These are phyloP conservation scores for zebrafish (Danio rerio) DNA, from an alignment of 2,113 vertebrate species.

Conservation along the genomic window DNA sequence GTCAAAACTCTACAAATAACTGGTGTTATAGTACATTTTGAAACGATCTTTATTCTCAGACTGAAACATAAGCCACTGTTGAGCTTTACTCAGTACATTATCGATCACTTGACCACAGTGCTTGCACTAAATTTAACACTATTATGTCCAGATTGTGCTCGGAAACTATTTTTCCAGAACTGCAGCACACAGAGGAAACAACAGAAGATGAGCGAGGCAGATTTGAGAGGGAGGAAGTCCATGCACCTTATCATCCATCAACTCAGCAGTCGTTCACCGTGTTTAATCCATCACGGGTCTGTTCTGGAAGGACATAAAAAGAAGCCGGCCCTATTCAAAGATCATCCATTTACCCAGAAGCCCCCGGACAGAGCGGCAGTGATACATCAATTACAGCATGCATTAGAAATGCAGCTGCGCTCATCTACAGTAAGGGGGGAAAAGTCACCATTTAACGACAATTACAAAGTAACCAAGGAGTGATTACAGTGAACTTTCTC, in stretches of 20 bases:
- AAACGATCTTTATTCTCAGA: too few species aligned
- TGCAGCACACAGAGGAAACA: not conserved
- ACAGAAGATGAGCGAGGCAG: not conserved
- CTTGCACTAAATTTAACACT: not conserved
- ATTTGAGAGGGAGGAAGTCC: constrained; percentile 4
- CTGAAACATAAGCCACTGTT: too few species aligned
- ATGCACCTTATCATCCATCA: constrained; percentile 17
- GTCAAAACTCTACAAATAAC: too few species aligned
- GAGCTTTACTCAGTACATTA: not conserved
- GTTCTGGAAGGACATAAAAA: constrained; percentile 38
- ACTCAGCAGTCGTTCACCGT: not conserved
- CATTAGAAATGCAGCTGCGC: constrained; percentile 9
- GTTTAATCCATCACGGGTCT: constrained; percentile 40
- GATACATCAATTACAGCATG: constrained; percentile 18
- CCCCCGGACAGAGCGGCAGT: not conserved
- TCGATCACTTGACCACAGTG: not conserved
- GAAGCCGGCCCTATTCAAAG: constrained; percentile 29
- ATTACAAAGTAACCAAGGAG: constrained; percentile 11
- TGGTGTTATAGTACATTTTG: too few species aligned
- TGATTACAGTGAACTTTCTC: not conserved
- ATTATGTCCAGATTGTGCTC: not conserved
- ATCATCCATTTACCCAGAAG: constrained; percentile 39
- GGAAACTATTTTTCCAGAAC: not conserved
- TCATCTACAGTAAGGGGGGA: constrained; percentile 6
- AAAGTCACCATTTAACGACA: not conserved